Conservation (phyloP, 2,888 invertebrate species). For the Stenichneumon culpator region DNA sequence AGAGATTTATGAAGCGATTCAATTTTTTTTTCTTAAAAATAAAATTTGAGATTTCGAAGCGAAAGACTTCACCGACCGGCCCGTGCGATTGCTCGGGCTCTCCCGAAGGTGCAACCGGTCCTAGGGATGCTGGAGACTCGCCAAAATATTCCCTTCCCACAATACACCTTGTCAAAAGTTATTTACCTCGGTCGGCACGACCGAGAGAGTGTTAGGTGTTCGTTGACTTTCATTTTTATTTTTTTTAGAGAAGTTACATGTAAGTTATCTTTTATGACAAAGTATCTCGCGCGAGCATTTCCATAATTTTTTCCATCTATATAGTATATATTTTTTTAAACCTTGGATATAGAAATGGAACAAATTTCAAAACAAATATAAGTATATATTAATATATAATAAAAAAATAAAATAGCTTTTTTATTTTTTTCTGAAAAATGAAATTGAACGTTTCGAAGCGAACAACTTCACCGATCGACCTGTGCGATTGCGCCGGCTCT, state of each 20-base stretch:
- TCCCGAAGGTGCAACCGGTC: slow-evolving; percentile 29
- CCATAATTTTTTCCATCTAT: too few species aligned
- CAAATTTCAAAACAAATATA: background rate
- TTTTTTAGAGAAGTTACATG: background rate
- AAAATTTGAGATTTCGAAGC: background rate
- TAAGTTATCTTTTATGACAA: too few species aligned
- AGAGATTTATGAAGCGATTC: too few species aligned
- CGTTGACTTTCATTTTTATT: slow-evolving; percentile 47
- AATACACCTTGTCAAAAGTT: background rate
- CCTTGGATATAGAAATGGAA: too few species aligned
- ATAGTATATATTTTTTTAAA: too few species aligned
- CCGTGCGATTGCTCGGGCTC: slow-evolving; percentile 1
- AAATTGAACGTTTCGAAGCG: background rate
- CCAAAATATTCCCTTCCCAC: background rate
- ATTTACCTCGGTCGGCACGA: slow-evolving; percentile 81
- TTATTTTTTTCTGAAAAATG: background rate
- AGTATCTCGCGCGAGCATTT: too few species aligned
- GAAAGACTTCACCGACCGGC: slow-evolving; percentile 14
- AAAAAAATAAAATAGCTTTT: too few species aligned
- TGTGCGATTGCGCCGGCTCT: slow-evolving; percentile 5
- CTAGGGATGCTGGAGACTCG: slow-evolving; percentile 32
- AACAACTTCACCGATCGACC: slow-evolving; percentile 22
- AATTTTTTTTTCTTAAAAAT: background rate
- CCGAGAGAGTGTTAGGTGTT: slow-evolving; percentile 80
- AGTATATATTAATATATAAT: too few species aligned